Evolutionary conservation across 2,888 invertebrate species (phyloP), one percentile per base, ranked within the genome.

Genomic region (Ichneumoninae sp.): DNA sequence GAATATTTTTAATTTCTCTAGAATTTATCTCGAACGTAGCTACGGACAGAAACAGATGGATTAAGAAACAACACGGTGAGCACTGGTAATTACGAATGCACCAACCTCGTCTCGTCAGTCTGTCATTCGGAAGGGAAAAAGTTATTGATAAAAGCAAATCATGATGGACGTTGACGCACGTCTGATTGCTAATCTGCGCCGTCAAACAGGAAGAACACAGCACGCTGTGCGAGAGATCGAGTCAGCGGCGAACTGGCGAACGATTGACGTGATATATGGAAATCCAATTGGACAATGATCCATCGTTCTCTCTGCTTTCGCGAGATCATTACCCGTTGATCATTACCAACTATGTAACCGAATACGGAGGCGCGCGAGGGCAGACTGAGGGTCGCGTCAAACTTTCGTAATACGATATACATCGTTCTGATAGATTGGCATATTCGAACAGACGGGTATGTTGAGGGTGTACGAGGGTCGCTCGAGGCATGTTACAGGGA

Each of bases 331-430:
- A 47, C 70, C 57, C 77, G 54, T 72, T 72, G 72, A 78, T 81
- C 80, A 84, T 84, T 84, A 84, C 74, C 69, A 81, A 81, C 69
- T 78, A 78, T 65, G 74, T 71, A 79, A n/a, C 81, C 47, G n/a
- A 30, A 72, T 66, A 76, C 69, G 83, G 54, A 52, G 65, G 60
- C 79, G 78, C 47, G 68, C 47, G 78, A 6, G 52, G 13, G 10
- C 60, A 57, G 69, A 71, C 36, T 54, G 75, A 50, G 65, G 66
- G 75, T 66, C 66, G 69, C 75, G 83, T 83, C 81, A 83, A 83
- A 80, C 78, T 80, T 78, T 80, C 78, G 70, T 70, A 74, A 83
- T 70, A 75, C 78, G 57, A 77, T 75, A 75, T 69, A 69, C 77
- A 70, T 54, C 16, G 52, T 70, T 78, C 69, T 69, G 78, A 84